phyloP scores from a whole-genome alignment of 2,113 vertebrate species.

The Actenoides lindsayi region DNA sequence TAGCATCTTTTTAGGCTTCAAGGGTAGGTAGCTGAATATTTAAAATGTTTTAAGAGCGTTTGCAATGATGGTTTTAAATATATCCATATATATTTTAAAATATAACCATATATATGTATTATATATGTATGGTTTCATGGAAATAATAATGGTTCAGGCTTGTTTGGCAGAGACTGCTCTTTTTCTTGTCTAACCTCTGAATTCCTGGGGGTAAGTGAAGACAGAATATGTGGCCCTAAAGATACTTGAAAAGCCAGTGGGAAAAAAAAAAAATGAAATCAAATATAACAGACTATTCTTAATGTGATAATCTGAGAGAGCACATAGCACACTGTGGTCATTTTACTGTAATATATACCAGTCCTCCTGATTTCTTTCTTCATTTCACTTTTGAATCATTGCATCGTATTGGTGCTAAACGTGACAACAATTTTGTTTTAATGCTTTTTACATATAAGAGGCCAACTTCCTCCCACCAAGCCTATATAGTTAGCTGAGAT shows the following conservation, averaged over 20 bases:
- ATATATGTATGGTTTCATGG: background rate
- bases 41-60: background rate
- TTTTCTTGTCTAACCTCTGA: slow-evolving; percentile 3
- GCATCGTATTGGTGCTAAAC: background rate
- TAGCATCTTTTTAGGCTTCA: background rate
- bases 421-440: background rate
- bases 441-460: background rate
- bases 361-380: background rate
- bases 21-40: background rate
- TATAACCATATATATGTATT: background rate
- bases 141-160: background rate
- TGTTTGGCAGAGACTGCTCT: background rate
- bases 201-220: background rate
- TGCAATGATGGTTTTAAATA: background rate
- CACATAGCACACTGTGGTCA: background rate
- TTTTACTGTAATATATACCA: background rate
- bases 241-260: background rate
- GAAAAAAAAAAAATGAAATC: background rate
- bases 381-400: background rate
- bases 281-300: background rate
- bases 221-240: background rate
- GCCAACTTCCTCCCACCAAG: background rate
- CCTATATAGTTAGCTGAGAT: background rate
- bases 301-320: background rate
- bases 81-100: background rate